phyloP scores from a whole-genome alignment of 2,113 vertebrate genomes.

The Mesembrinibis cayennensis region DNA sequence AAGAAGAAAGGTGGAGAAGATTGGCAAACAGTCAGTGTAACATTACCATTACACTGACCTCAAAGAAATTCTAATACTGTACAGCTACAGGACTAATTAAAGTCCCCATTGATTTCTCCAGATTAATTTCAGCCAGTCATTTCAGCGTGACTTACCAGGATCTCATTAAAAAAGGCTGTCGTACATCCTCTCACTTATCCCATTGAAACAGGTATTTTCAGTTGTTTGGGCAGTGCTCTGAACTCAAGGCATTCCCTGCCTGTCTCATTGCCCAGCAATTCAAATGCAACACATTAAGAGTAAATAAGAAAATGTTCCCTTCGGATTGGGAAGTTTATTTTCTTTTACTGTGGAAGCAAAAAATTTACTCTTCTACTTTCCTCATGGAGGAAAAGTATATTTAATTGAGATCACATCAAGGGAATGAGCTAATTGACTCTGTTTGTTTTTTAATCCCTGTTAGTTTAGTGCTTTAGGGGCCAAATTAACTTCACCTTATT shows the following conservation, averaged over 20 bases:
- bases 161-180: conserved; percentile 62
- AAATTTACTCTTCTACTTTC: conserved; percentile 8
- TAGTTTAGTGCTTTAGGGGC: conserved; percentile 34
- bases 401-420: conserved; percentile 55
- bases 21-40: conserved; percentile 64
- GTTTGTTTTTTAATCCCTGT: conserved; percentile 53
- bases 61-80: conserved; percentile 62
- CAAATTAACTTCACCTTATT: conserved; percentile 49
- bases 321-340: conserved; percentile 48
- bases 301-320: not conserved
- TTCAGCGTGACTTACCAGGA: conserved; percentile 55
- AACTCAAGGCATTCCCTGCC: not conserved
- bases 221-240: not conserved
- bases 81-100: conserved; percentile 71
- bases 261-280: not conserved
- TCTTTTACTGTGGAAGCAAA: conserved; percentile 2
- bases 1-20: conserved; percentile 50
- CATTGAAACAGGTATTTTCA: not conserved
- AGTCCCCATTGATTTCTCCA: conserved; percentile 73
- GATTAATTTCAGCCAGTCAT: conserved; percentile 72
- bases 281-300: not conserved
- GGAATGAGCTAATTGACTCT: conserved; percentile 50
- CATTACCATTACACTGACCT: conserved; percentile 49
- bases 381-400: conserved; percentile 25
- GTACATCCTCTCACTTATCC: conserved; percentile 16